phyloP scores from a whole-genome alignment of 2,113 vertebrate genomes.

The Aythya baeri region DNA sequence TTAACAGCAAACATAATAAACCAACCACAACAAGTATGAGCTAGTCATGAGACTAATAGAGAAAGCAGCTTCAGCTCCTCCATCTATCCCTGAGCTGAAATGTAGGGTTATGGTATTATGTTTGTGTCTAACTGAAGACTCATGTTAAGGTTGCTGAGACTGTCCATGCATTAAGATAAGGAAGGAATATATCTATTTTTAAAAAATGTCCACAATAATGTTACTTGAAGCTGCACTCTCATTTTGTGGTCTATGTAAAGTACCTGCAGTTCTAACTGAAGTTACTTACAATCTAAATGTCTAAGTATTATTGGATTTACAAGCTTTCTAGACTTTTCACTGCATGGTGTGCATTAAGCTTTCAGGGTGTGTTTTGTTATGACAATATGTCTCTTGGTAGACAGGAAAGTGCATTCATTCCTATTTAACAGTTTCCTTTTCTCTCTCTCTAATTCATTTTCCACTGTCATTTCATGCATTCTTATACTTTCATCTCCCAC shows the following conservation, averaged over 20 bases:
- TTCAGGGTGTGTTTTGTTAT: background rate
- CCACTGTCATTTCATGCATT: slow-evolving; percentile 59
- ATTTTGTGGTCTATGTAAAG: background rate
- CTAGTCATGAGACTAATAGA: background rate
- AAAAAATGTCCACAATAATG: background rate
- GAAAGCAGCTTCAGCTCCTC: background rate
- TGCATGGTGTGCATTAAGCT: background rate
- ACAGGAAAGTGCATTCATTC: background rate
- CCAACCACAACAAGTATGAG: background rate
- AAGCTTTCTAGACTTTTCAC: background rate
- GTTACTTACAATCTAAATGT: background rate
- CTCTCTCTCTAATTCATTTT: slow-evolving; percentile 75
- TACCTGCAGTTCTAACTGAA: background rate
- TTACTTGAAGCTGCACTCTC: background rate
- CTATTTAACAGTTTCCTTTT: slow-evolving; percentile 74
- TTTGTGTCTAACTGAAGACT: background rate
- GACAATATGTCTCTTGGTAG: background rate
- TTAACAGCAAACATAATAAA: background rate
- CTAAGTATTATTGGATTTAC: background rate
- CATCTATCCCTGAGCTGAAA: background rate
- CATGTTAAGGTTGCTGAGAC: background rate
- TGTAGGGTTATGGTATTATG: background rate
- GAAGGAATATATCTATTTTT: background rate
- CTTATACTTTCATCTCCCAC: slow-evolving; percentile 70
- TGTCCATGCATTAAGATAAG: background rate